Percentiles rank a stretch among this genome's conserved stretches.
Conservation (phyloP, 2,888 invertebrate genomes). For the Alviniconcha strummeri region DNA sequence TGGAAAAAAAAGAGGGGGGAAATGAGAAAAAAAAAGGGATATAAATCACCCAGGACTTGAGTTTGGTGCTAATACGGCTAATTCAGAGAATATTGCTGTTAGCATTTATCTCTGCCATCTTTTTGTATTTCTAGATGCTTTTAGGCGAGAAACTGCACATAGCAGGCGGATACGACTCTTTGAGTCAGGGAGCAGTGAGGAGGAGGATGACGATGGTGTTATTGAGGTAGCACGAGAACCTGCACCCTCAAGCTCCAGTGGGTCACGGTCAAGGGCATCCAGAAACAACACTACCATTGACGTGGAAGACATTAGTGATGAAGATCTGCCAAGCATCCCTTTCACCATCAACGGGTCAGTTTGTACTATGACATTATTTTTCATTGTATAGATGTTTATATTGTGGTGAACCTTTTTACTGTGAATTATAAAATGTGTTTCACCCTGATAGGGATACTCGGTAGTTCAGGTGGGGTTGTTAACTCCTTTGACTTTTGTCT, state of each 20-base stretch:
- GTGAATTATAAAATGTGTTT: too few relatives aligned
- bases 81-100: too few relatives aligned
- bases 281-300: slow-evolving; percentile 3
- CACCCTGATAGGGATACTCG: too few relatives aligned
- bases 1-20: too few relatives aligned
- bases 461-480: too few relatives aligned
- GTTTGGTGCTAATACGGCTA: too few relatives aligned
- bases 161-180: neutral
- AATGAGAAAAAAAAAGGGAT: too few relatives aligned
- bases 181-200: neutral
- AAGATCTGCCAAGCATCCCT: slow-evolving; percentile 29
- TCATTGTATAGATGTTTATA: too few relatives aligned
- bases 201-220: neutral
- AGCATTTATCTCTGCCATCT: too few relatives aligned
- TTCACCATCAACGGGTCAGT: neutral
- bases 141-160: neutral
- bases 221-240: neutral
- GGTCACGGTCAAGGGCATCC: neutral
- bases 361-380: too few relatives aligned
- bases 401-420: neutral
- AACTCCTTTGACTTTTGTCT: too few relatives aligned
- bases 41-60: too few relatives aligned
- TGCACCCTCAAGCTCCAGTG: neutral
- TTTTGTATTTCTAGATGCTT: neutral
- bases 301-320: slow-evolving; percentile 24